Conservation (phyloP, 2,888 invertebrate genomes). For the Galeopsomyia nigrocyanea region DNA sequence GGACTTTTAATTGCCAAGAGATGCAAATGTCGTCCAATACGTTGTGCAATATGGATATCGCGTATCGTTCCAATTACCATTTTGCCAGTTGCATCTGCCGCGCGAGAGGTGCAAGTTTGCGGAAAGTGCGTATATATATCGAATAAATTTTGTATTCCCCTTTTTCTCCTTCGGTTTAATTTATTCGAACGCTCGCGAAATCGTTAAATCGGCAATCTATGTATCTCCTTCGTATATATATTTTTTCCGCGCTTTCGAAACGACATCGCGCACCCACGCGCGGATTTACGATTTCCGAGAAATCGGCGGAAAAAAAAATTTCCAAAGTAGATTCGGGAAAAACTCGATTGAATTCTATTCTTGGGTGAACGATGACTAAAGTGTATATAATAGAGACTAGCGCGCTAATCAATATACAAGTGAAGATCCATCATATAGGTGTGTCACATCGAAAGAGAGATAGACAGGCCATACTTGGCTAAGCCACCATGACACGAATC, state of each 20-base stretch:
- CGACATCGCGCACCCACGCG: slow-evolving; percentile 1
- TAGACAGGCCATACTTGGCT: slow-evolving; percentile 18
- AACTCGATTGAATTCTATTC: not conserved
- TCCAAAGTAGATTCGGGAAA: not conserved
- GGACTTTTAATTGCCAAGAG: too few relatives aligned
- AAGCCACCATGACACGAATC: slow-evolving; percentile 42
- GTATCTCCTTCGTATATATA: not conserved
- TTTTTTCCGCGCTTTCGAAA: slow-evolving; percentile 12
- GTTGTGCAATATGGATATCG: too few relatives aligned
- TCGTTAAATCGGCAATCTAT: too few relatives aligned
- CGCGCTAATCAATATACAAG: not conserved
- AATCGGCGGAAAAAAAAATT: not conserved
- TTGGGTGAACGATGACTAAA: not conserved
- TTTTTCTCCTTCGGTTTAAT: slow-evolving; percentile 17
- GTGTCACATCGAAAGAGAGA: not conserved
- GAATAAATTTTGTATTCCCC: not conserved
- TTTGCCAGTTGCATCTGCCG: too few relatives aligned
- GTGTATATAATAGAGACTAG: not conserved
- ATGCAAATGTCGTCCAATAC: too few relatives aligned
- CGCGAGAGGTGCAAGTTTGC: not conserved
- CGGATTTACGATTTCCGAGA: slow-evolving; percentile 15
- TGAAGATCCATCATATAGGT: not conserved
- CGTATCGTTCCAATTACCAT: too few relatives aligned
- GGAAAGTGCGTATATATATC: not conserved
- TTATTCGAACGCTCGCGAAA: slow-evolving; percentile 6